These are phyloP conservation scores for Sarcophilus harrisii DNA, from an alignment of 2,797 vertebrate genomes.

Conservation along the genomic window DNA sequence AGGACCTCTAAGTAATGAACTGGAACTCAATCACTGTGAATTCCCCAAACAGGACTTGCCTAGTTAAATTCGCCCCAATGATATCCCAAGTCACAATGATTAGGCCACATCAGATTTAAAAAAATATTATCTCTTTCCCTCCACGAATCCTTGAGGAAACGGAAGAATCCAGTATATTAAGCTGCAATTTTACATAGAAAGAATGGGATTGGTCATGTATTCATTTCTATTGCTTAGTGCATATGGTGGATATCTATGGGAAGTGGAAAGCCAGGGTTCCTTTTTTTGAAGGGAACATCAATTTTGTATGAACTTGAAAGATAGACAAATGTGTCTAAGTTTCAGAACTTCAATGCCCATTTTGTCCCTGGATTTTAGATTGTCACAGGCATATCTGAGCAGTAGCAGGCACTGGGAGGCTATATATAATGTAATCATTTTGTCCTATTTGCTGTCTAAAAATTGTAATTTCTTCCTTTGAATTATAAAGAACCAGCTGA, in stretches of 20 bases:
- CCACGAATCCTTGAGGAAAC: constrained; percentile 58
- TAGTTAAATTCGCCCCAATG: constrained; percentile 83
- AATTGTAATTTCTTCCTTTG: constrained; percentile 41
- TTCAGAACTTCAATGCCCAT: constrained; percentile 26
- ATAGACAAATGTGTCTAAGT: constrained; percentile 28
- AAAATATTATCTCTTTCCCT: constrained; percentile 5
- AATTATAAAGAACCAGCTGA: constrained; percentile 16
- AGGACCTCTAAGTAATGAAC: constrained; percentile 85
- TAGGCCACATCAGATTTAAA: constrained; percentile 59
- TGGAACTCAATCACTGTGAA: constrained; percentile 83
- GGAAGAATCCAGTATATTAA: constrained; percentile 54
- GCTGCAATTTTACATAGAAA: constrained; percentile 59
- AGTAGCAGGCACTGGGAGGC: constrained; percentile 37
- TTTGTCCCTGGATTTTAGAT: constrained; percentile 27
- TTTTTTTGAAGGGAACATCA: not conserved
- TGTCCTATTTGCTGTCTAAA: constrained; percentile 21
- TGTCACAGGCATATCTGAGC: constrained; percentile 1
- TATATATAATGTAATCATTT: constrained; percentile 44
- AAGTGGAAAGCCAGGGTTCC: not conserved
- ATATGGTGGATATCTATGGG: constrained; percentile 52
- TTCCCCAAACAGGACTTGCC: constrained; percentile 82
- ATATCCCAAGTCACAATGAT: constrained; percentile 77
- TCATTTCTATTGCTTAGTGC: constrained; percentile 52
- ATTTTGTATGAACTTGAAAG: constrained; percentile 23
- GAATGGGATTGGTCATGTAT: constrained; percentile 64